Conservation (phyloP, 2,888 invertebrate species). For the Rhamphomyia laevipes region DNA sequence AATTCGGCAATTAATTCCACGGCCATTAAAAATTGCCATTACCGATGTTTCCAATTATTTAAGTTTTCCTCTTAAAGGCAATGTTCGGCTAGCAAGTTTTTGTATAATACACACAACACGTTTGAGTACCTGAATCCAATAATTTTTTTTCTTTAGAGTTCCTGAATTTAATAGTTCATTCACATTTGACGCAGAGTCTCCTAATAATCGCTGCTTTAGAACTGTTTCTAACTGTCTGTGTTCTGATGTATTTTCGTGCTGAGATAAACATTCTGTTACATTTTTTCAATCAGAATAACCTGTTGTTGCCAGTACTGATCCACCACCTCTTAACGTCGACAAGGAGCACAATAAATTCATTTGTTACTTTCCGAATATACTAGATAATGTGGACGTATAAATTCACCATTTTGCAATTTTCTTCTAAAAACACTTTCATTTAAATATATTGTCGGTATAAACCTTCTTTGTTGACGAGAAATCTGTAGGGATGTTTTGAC, state of each 20-base stretch:
- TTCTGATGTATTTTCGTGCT: not conserved
- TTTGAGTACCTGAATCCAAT: not conserved
- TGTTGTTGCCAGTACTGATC: not conserved
- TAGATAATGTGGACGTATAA: not conserved
- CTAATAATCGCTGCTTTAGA: conserved; percentile 1
- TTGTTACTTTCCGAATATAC: not conserved
- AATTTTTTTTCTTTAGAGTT: not conserved
- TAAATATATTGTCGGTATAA: not conserved
- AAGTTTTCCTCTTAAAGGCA: not conserved
- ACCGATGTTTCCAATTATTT: not conserved
- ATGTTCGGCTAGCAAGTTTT: not conserved
- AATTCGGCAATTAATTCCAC: not conserved
- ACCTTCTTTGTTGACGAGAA: not conserved
- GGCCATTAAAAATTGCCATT: conserved; percentile 1
- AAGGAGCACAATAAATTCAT: not conserved
- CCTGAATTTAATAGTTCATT: conserved; percentile 1
- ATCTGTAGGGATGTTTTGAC: not conserved
- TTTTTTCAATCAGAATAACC: not conserved
- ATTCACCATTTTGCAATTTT: not conserved
- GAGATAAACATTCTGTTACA: conserved; percentile 1
- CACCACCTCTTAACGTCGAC: not conserved
- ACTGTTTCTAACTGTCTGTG: not conserved
- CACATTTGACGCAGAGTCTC: not conserved
- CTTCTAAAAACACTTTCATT: not conserved
- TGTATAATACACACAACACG: not conserved